phyloP scores from a whole-genome alignment of 2,797 vertebrate species.

The Anniella stebbinsi region DNA sequence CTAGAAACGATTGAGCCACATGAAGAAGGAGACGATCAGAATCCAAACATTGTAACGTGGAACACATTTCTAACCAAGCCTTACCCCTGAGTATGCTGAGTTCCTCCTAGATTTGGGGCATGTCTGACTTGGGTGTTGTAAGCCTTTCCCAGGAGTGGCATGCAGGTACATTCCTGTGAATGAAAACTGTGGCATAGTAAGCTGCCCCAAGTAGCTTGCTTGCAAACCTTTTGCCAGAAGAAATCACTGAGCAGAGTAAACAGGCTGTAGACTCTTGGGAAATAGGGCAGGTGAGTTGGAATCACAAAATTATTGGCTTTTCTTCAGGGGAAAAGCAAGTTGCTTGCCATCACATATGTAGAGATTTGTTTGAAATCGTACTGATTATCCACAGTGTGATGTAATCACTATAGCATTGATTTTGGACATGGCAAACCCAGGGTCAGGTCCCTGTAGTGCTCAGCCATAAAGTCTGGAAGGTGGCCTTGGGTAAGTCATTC shows the following conservation, averaged over 20 bases:
- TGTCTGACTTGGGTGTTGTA: neutral
- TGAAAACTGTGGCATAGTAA: neutral
- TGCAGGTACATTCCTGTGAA: neutral
- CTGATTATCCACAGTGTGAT: neutral
- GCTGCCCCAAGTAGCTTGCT: no score
- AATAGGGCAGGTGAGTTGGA: neutral
- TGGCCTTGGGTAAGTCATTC: rapidly evolving
- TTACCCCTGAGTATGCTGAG: neutral
- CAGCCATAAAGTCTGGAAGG: rapidly evolving
- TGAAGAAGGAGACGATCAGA: neutral
- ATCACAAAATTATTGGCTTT: neutral
- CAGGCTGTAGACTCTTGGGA: neutral
- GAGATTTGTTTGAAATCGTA: no score
- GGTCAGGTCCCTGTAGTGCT: neutral
- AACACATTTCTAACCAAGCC: neutral
- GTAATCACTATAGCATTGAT: neutral
- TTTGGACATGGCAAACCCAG: neutral
- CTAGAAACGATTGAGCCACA: neutral
- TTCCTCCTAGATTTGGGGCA: neutral
- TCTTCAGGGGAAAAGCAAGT: neutral
- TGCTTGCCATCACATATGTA: neutral
- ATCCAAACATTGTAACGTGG: neutral
- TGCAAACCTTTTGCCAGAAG: neutral
- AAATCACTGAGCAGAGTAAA: neutral
- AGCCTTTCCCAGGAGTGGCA: neutral